phyloP scores from a whole-genome alignment of 2,797 vertebrate species.

The Melanotaenia parkinsoni region DNA sequence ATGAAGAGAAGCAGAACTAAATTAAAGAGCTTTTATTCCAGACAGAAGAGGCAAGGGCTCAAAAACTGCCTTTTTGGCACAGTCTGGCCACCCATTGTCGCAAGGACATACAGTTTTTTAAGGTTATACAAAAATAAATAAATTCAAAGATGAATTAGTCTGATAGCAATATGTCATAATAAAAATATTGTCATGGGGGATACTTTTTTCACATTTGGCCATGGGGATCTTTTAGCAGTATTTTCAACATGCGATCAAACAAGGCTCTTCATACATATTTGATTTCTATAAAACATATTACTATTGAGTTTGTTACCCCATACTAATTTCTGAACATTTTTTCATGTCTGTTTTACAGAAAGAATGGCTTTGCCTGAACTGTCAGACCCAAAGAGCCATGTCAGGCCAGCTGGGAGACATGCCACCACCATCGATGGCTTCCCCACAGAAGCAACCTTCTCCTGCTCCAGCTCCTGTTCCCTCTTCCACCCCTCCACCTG shows the following conservation, averaged over 20 bases:
- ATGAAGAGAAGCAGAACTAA: no score
- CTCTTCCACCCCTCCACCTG: slow-evolving; percentile 59
- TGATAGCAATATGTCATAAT: no score
- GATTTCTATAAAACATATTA: background rate
- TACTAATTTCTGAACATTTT: background rate
- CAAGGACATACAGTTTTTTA: no score
- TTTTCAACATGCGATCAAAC: background rate
- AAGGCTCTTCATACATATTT: background rate
- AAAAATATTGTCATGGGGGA: no score
- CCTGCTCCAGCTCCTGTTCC: slow-evolving; percentile 65
- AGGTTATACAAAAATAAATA: no score
- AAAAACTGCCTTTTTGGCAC: no score
- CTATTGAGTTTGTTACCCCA: background rate
- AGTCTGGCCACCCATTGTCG: no score
- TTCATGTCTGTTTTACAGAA: slow-evolving; percentile 84
- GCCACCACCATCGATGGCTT: slow-evolving; percentile 70
- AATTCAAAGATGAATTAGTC: no score
- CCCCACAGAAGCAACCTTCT: slow-evolving; percentile 72
- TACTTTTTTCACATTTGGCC: no score
- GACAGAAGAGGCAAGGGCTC: no score
- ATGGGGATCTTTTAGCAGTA: background rate
- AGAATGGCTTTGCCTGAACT: slow-evolving; percentile 99
- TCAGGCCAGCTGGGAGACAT: slow-evolving; percentile 91
- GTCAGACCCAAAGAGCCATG: slow-evolving; percentile 94
- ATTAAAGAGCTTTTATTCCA: no score